Evolutionary conservation across 1,140 invertebrate genomes (phyloP).

Genomic region (Glossosoma conforme): DNA sequence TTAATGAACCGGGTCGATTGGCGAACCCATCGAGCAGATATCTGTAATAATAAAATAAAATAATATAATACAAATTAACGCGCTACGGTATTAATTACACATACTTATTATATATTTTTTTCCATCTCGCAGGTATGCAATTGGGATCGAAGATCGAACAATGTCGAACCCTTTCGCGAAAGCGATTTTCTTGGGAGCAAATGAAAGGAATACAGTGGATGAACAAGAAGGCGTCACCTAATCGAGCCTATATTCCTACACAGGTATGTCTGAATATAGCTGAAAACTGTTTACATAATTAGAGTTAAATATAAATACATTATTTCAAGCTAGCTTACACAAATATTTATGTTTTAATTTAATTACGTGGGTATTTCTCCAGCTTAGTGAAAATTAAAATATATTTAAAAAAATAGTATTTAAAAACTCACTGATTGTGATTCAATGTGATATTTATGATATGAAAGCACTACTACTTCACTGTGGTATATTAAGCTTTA

Average conservation of each 20-base stretch:
- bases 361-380: background rate
- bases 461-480: too few species aligned
- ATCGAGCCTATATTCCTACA: conserved; percentile 54
- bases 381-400: too few species aligned
- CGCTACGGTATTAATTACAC: conserved; percentile 1
- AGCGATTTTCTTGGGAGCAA: conserved; percentile 31
- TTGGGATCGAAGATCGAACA: conserved; percentile 22
- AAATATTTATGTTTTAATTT: background rate
- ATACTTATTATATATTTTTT: background rate
- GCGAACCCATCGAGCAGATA: conserved; percentile 10
- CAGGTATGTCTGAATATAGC: conserved; percentile 37
- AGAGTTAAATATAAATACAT: background rate
- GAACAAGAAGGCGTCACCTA: conserved; percentile 50
- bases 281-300: background rate
- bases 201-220: conserved; percentile 50
- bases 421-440: too few species aligned
- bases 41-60: conserved; percentile 10
- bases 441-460: too few species aligned
- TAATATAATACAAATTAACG: background rate
- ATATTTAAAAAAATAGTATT: too few species aligned
- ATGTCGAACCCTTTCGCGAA: conserved; percentile 12
- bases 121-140: conserved; percentile 19
- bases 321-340: too few species aligned
- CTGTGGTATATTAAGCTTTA: background rate
- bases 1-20: conserved; percentile 19